Percentiles rank a stretch among this genome's conserved stretches.
These are phyloP conservation scores for Raphicerus campestris DNA, from an alignment of 2,113 vertebrate species.

Conservation along the genomic window DNA sequence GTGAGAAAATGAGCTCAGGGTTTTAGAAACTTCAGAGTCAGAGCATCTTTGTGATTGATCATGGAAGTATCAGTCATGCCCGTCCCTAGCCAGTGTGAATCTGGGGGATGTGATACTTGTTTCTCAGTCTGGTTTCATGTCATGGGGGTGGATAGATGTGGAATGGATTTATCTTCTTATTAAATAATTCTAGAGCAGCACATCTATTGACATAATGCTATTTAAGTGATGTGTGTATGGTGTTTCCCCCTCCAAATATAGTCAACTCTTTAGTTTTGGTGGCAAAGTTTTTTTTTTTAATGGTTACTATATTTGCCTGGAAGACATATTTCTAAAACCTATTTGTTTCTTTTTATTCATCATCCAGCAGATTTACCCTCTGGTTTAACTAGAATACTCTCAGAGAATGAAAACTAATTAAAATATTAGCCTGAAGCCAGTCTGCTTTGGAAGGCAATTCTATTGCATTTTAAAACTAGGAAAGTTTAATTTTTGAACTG, in stretches of 20 bases:
- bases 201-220: neutral
- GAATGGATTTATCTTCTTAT: neutral
- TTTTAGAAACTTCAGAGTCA: neutral
- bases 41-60: neutral
- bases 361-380: neutral
- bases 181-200: neutral
- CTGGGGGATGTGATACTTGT: neutral
- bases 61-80: neutral
- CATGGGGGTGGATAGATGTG: neutral
- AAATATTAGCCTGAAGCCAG: constrained; percentile 1
- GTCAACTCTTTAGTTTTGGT: neutral
- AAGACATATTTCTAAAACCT: neutral
- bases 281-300: neutral
- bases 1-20: neutral
- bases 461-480: neutral
- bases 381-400: neutral
- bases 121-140: neutral
- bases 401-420: constrained; percentile 15
- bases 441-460: neutral
- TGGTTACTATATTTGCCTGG: neutral
- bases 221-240: neutral
- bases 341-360: neutral
- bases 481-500: constrained; percentile 7
- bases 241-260: neutral
- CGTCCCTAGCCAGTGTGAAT: neutral